Evolutionary conservation across 2,888 invertebrate species (phyloP), one percentile per base, ranked within the genome.

Genomic region (Tryphoninae sp.): DNA sequence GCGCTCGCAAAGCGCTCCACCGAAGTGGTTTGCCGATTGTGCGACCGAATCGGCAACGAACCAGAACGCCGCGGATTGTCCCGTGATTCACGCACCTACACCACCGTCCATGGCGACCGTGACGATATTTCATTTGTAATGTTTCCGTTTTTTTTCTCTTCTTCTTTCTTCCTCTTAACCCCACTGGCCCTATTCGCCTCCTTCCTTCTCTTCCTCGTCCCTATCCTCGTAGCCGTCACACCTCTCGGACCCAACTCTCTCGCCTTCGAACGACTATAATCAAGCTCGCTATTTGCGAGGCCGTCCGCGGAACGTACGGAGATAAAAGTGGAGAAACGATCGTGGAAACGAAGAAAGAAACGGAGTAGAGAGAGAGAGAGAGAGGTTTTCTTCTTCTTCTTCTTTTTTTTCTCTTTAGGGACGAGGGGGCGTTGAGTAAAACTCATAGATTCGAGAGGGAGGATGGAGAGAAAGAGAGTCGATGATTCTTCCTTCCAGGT

Each of bases 401-500:
- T 74, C 55, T 58, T 58, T 45, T 65, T 74, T 65, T 42, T 58
- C 45, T 45, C 22, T 40, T 23, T 65, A 65, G 45, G 78, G 64
- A 42, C 68, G 61, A 23, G 76, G 61, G 62, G 55, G 45, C 33
- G 40, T 40, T 22, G 68, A 40, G 33, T 26, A 26, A 68, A 55
- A 61, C 19, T 74, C 64, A 75, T 72, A 78, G 81, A 86, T 84
- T 74, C 81, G 69, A 71, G 81, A 76, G 73, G 33, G 76, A 77
- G 76, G 77, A 80, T 62, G 73, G 69, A 71, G 61, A 68, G 80
- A 84, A 78, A 75, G 78, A 51, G 42, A 88, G 87, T 89, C 89
- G 87, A 87, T 85, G 88, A 87, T 89, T 89, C 88, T 71, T 83
- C 82, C 81, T 81, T 81, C 80, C 83, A 85, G 85, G 85, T 85